Conservation (phyloP, 2,888 invertebrate genomes). For the Macaria liturata region DNA sequence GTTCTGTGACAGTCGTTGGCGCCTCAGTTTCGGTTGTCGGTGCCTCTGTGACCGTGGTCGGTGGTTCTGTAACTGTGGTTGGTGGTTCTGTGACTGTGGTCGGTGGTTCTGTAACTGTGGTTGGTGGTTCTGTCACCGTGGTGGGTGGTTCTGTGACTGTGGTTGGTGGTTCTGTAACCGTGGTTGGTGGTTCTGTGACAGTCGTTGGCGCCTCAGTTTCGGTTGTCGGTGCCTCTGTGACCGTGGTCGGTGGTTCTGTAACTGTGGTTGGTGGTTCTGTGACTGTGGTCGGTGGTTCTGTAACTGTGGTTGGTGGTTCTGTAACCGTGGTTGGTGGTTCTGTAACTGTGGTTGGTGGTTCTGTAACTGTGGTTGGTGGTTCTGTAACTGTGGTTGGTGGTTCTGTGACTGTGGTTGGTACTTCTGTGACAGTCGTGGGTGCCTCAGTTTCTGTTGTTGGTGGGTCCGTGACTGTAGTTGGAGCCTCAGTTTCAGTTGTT, state of each 20-base stretch:
- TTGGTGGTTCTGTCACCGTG: conserved; percentile 1
- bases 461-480: conserved; percentile 1
- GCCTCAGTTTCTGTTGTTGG: conserved; percentile 1
- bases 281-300: conserved; percentile 1
- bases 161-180: background rate
- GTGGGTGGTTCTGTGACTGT: background rate
- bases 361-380: background rate
- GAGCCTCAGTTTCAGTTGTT: background rate
- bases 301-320: background rate
- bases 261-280: conserved; percentile 1
- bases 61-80: conserved; percentile 1
- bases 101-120: background rate
- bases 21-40: too few relatives aligned
- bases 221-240: background rate
- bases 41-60: background rate
- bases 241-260: conserved; percentile 1
- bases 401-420: background rate
- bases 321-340: background rate
- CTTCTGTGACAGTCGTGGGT: conserved; percentile 1
- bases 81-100: background rate
- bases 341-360: background rate
- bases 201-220: background rate
- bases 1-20: conserved; percentile 3
- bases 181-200: background rate
- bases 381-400: conserved; percentile 4